Conservation (phyloP, 2,888 invertebrate genomes). For the Bugula neritina region DNA sequence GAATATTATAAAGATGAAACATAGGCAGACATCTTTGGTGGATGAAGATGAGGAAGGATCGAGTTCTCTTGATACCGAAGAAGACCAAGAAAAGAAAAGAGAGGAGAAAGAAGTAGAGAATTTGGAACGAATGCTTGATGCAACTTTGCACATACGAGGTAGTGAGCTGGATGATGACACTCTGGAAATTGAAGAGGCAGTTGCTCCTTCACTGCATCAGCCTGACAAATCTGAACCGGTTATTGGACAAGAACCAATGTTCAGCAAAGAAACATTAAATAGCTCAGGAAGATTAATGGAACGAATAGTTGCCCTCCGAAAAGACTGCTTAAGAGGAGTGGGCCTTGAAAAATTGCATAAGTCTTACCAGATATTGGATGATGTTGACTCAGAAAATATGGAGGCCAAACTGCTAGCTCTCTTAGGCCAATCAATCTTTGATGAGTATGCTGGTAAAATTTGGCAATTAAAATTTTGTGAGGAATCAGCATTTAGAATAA, state of each 20-base stretch:
- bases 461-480: slow-evolving; percentile 54
- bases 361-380: slow-evolving; percentile 49
- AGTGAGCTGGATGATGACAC: slow-evolving; percentile 40
- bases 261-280: slow-evolving; percentile 38
- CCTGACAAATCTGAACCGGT: background rate
- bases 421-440: slow-evolving; percentile 49
- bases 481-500: slow-evolving; percentile 33
- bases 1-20: background rate
- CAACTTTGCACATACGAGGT: slow-evolving; percentile 43
- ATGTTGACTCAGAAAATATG: slow-evolving; percentile 49
- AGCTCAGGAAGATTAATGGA: slow-evolving; percentile 46
- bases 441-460: slow-evolving; percentile 52
- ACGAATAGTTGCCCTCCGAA: slow-evolving; percentile 45
- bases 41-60: slow-evolving; percentile 25
- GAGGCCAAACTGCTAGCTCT: slow-evolving; percentile 47
- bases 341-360: slow-evolving; percentile 44
- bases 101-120: slow-evolving; percentile 50
- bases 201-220: slow-evolving; percentile 2
- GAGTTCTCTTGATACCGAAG: background rate
- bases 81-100: slow-evolving; percentile 31
- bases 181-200: slow-evolving; percentile 30
- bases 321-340: slow-evolving; percentile 50
- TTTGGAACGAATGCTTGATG: slow-evolving; percentile 46
- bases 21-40: background rate
- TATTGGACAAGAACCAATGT: slow-evolving; percentile 19